Conservation (phyloP, 2,888 invertebrate genomes). For the Leptinotarsa rubiginosa region DNA sequence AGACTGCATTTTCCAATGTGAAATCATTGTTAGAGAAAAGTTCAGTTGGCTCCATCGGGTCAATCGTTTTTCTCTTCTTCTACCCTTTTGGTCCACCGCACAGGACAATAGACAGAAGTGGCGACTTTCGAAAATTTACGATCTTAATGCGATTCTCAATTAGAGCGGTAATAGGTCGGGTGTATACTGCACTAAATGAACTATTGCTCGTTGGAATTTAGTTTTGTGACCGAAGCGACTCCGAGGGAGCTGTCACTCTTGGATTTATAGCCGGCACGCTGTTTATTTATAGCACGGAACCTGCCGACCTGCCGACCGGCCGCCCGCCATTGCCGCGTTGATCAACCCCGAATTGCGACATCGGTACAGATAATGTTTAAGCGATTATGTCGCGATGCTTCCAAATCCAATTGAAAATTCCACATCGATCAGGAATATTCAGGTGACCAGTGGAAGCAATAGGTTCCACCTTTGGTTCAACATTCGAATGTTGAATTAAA, state of each 20-base stretch:
- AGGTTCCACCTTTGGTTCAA: too few species aligned
- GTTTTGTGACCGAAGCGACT: conserved; percentile 62
- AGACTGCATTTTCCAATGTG: not conserved
- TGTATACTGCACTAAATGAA: conserved; percentile 64
- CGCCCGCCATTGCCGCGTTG: conserved; percentile 38
- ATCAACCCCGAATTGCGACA: conserved; percentile 20
- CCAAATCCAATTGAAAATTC: not conserved
- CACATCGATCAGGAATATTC: too few species aligned
- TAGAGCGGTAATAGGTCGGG: conserved; percentile 75
- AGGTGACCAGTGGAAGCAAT: too few species aligned
- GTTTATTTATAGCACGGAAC: conserved; percentile 52
- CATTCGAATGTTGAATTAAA: too few species aligned
- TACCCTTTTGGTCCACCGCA: conserved; percentile 24
- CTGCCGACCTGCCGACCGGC: conserved; percentile 32
- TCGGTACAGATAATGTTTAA: not conserved
- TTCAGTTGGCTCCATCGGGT: not conserved
- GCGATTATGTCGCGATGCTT: not conserved
- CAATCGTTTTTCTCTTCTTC: conserved; percentile 3
- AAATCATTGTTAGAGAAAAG: not conserved
- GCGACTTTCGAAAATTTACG: conserved; percentile 71
- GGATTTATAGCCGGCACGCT: conserved; percentile 54
- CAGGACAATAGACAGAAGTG: conserved; percentile 63
- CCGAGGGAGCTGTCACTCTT: conserved; percentile 54
- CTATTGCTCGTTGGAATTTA: conserved; percentile 65
- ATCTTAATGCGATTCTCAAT: conserved; percentile 77